Evolutionary conservation across 2,888 invertebrate genomes (phyloP), one percentile per base, ranked within the genome.

Genomic region (Stictocephala bisonia): DNA sequence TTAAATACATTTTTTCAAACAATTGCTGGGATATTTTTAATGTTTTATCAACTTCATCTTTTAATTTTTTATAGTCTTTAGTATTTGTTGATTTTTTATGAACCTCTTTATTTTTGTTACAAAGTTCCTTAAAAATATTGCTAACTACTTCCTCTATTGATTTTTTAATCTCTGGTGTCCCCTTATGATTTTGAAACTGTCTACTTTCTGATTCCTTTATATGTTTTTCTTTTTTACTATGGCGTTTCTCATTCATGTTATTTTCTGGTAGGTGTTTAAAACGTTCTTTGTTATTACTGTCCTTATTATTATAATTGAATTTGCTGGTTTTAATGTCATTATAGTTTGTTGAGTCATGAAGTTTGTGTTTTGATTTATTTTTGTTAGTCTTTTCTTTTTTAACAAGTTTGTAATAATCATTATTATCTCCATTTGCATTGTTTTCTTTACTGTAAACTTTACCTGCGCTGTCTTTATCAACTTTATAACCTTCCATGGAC

Each of bases 381-480:
- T 35, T 35, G 11, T 6, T 24, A 56, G 18, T 15, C 27, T 2
- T 29, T 13, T 29, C 29, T 56, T 15, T 29, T 56, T 13, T 51
- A 22, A 26, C 26, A 29, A 22, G 27, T 3, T 29, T 56, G 9
- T 3, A 7, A n/a, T 18, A 50, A 13, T 51, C 13, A 29, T 7
- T 29, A 29, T 29, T 27, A 26, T 44, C 27, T 1, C n/a, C 15
- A 4, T 44, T 44, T 2, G 40, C 22, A 2, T n/a, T 18, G 22
- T 41, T 22, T 40, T 22, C 4, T 13, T 44, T 64, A 15, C 4
- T 44, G 22, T 64, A 40, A 40, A 26, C 40, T 27, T 64, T 64
- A 24, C 64, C 64, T 7, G 64, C 22, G 40, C 64, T 64, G 44
- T 64, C 64, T 27, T 24, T 64, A 44, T 64, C 64, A 7, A 64